Conservation (phyloP, 1,140 invertebrate species). For the Anthonomus grandis region DNA sequence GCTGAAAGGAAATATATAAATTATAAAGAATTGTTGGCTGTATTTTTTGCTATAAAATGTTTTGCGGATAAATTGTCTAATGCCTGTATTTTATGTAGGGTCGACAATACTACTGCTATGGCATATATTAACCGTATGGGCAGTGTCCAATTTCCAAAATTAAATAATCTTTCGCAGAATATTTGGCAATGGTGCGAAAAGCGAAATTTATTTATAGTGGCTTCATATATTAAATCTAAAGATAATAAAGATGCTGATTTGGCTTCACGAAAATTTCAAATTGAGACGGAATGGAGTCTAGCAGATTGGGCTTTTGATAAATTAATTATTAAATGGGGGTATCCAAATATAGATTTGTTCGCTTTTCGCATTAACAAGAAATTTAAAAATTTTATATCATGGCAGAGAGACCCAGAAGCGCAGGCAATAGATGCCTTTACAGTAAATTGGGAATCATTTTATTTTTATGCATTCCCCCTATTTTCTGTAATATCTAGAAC, state of each 20-base stretch:
- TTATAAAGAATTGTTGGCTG: conserved; percentile 32
- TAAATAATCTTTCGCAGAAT: background rate
- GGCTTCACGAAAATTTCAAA: conserved; percentile 22
- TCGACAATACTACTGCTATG: conserved; percentile 46
- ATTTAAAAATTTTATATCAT: conserved; percentile 33
- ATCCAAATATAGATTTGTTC: conserved; percentile 37
- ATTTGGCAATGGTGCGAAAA: conserved; percentile 41
- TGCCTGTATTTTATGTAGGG: conserved; percentile 21
- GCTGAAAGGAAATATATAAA: conserved; percentile 32
- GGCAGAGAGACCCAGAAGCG: conserved; percentile 29
- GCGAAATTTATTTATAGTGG: conserved; percentile 31
- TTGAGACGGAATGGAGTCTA: background rate
- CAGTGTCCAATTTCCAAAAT: background rate
- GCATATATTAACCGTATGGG: conserved; percentile 43
- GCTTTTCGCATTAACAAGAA: conserved; percentile 35
- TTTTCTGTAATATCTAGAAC: conserved; percentile 26
- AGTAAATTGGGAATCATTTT: background rate
- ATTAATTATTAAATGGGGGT: conserved; percentile 24
- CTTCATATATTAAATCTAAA: conserved; percentile 30
- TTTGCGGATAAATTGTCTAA: conserved; percentile 27
- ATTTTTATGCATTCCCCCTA: conserved; percentile 38
- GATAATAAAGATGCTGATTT: conserved; percentile 37
- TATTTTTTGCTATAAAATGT: conserved; percentile 30
- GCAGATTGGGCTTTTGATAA: conserved; percentile 5
- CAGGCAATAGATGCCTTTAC: conserved; percentile 27